Base-by-base conservation (phyloP, 2,113 vertebrate species). In the Haemorhous mexicanus region DNA sequence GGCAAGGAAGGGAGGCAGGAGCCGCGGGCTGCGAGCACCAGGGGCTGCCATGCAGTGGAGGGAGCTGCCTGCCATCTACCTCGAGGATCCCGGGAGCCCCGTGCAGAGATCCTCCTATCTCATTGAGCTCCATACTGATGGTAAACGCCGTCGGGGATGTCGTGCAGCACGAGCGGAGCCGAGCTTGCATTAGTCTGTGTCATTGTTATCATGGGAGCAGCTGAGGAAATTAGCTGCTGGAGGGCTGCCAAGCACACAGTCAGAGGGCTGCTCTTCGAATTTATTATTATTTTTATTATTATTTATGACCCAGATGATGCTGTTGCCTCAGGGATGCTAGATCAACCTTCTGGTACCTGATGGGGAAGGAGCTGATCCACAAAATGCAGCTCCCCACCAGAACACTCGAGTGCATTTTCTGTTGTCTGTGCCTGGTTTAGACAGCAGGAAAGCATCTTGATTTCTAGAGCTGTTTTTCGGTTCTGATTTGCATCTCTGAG, bases 201-300 rank as follows among this genome's bases (percentile, higher is more conserved):
- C 95, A 95, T 95, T 91, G 95, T 96, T 96, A 96, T 92, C 94
- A 58, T 64, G 96, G 96, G 94, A 96, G 91, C 94, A 94, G 96
- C 94, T 96, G 95, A 96, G 83, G 89, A 96, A 96, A 96, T 97
- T 95, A 97, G 92, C 90, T 95, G 94, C 96, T 96, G 96, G 95
- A 95, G 92, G 96, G 92, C 96, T 97, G 94, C 96, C 96, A 97
- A 93, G 21, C 86, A 72, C 95, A 78, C 88, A 96, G 95, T 64
- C 92, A 93, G 93, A 94, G 93, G 92, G 90, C 81, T 93, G 79
- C 92, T 94, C 90, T 92, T 88, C 79, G 44, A 92, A 95, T 96
- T 89, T 94, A 89, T 94, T 95, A 94, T 94, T 96, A 94, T 94
- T 97, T 92, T 96, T 96, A 93, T 96, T 95, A 94, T 95, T 96